A percentile compares a stretch with the other conserved stretches of the same genome.
These are phyloP conservation scores for Cryptoprocta ferox DNA, from an alignment of 2,797 vertebrate genomes.

Conservation along the genomic window DNA sequence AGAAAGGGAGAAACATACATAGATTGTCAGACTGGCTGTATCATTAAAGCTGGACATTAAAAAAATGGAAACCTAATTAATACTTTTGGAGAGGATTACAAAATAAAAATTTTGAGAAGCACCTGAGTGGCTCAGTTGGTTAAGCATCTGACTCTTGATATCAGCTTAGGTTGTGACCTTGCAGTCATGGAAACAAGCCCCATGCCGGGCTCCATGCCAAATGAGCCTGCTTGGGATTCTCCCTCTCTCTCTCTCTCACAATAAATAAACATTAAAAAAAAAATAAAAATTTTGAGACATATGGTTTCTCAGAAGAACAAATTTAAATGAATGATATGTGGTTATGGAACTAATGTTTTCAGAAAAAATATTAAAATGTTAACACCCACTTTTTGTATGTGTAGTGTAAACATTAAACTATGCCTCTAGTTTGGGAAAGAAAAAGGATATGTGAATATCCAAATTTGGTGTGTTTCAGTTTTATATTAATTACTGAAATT, in stretches of 20 bases:
- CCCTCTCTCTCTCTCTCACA: too few species aligned
- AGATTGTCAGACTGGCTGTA: not conserved
- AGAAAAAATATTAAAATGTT: slow-evolving; percentile 3
- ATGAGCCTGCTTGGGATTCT: too few species aligned
- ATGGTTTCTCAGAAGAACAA: slow-evolving; percentile 17
- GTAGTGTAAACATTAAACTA: not conserved
- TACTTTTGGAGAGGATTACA: not conserved
- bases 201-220: too few species aligned
- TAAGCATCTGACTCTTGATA: too few species aligned
- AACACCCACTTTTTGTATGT: not conserved
- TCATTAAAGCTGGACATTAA: not conserved
- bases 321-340: slow-evolving; percentile 8
- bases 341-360: not conserved
- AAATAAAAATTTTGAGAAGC: not conserved
- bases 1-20: not conserved
- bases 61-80: not conserved
- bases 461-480: slow-evolving; percentile 7
- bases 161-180: not conserved
- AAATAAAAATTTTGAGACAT: not conserved
- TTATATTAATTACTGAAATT: not conserved
- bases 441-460: not conserved
- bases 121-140: too few species aligned
- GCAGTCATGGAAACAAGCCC: too few species aligned
- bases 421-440: not conserved
- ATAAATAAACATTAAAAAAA: not conserved